A percentile compares a stretch with the other conserved stretches of the same genome.
Evolutionary conservation across 2,113 vertebrate species (phyloP).

Genomic region (Pedionomus torquatus): DNA sequence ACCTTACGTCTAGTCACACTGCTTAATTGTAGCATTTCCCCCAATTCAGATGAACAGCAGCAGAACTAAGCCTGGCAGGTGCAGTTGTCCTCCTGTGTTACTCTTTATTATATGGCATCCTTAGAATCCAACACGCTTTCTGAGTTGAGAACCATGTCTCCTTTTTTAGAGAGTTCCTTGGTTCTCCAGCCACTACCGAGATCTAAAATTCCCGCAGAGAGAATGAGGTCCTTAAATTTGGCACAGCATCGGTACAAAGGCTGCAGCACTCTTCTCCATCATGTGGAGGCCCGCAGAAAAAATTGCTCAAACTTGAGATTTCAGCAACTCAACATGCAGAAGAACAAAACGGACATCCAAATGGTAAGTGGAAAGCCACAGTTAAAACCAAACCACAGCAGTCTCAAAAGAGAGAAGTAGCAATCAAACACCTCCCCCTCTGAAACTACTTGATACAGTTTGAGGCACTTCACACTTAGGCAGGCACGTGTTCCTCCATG

Average conservation of each 20-base stretch:
- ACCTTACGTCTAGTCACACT: background rate
- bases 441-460: background rate
- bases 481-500: background rate
- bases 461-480: constrained; percentile 14
- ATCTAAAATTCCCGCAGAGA: background rate
- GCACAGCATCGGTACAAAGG: background rate
- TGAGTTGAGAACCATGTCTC: background rate
- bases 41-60: background rate
- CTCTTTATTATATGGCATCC: background rate
- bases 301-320: constrained; percentile 53
- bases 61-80: background rate
- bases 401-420: constrained; percentile 70
- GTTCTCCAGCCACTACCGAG: background rate
- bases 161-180: background rate
- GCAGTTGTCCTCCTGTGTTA: background rate
- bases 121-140: background rate
- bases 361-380: constrained; percentile 62
- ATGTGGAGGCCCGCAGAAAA: background rate
- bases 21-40: background rate
- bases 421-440: background rate
- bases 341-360: constrained; percentile 60
- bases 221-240: background rate
- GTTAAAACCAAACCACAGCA: constrained; percentile 70
- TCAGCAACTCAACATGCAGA: constrained; percentile 47
- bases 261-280: background rate